Conservation (phyloP, 2,113 vertebrate genomes). For the Mustelus asterias region DNA sequence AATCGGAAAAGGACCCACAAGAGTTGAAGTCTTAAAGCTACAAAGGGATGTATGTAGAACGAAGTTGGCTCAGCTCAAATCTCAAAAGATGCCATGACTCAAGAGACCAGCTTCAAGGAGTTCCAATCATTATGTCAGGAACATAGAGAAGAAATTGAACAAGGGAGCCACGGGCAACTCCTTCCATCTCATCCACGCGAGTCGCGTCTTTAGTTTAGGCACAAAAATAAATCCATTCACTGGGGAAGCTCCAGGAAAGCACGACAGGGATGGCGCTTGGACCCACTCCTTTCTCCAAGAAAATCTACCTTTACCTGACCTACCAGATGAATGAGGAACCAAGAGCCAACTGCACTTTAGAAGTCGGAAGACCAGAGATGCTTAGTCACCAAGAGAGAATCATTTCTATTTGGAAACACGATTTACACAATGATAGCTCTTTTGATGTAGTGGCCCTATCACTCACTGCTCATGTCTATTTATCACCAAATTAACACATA, state of each 20-base stretch:
- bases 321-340: neutral
- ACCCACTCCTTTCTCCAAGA: neutral
- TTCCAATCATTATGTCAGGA: neutral
- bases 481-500: neutral
- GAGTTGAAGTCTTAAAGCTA: too few species aligned
- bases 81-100: too few species aligned
- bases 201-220: neutral
- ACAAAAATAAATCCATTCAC: neutral
- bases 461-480: neutral
- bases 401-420: neutral
- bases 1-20: too few species aligned
- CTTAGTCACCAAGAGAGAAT: neutral
- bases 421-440: neutral
- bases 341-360: neutral
- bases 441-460: neutral
- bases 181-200: neutral
- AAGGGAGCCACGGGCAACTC: too few species aligned
- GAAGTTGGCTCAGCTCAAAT: too few species aligned
- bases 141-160: neutral
- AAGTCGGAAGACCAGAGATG: neutral
- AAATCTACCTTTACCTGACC: neutral
- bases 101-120: too few species aligned
- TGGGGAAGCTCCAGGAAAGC: neutral
- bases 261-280: neutral
- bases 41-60: too few species aligned